Evolutionary conservation across 2,888 invertebrate species (phyloP).

Genomic region (Phrixothrix hirtus): DNA sequence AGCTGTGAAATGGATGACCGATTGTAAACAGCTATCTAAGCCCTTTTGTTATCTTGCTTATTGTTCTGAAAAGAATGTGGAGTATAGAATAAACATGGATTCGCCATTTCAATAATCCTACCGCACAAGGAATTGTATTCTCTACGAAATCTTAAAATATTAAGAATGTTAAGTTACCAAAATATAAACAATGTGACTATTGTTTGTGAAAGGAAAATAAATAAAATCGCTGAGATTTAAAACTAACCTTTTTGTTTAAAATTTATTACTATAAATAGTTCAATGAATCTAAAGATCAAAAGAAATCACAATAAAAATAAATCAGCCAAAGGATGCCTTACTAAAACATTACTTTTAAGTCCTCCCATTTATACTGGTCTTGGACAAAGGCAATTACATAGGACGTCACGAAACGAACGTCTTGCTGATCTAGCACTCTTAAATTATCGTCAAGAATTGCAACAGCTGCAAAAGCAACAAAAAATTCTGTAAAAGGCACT

Average conservation of each 20-base stretch:
- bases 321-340: constrained; percentile 5
- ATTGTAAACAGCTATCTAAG: not conserved
- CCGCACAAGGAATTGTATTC: not conserved
- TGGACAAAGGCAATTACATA: constrained; percentile 14
- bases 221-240: not conserved
- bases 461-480: constrained; percentile 6
- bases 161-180: too few species aligned
- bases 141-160: not conserved
- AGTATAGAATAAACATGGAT: not conserved
- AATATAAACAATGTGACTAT: too few species aligned
- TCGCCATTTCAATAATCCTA: not conserved
- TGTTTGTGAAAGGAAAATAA: constrained; percentile 16
- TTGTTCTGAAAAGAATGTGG: not conserved
- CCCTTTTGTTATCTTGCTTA: not conserved
- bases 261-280: too few species aligned
- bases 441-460: constrained; percentile 14
- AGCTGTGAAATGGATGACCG: not conserved
- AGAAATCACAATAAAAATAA: constrained; percentile 6
- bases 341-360: constrained; percentile 8
- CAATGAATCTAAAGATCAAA: not conserved
- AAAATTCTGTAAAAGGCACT: too few species aligned
- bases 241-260: too few species aligned
- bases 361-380: constrained; percentile 3
- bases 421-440: constrained; percentile 12
- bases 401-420: constrained; percentile 17